These are phyloP conservation scores for Lepilemur ruficaudatus DNA, from an alignment of 2,797 vertebrate genomes.

Conservation along the genomic window DNA sequence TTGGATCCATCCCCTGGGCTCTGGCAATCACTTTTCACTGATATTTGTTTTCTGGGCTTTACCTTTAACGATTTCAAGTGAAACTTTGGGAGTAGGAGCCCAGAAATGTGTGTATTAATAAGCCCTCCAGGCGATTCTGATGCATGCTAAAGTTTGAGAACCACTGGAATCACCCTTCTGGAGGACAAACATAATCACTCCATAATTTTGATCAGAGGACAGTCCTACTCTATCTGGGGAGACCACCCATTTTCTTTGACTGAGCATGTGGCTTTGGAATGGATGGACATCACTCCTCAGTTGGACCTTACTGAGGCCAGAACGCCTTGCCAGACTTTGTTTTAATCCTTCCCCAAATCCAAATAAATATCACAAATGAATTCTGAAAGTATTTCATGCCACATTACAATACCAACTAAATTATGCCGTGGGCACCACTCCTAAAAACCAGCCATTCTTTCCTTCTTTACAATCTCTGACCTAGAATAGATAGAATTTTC, in stretches of 20 bases:
- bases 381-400: not conserved
- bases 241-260: not conserved
- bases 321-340: not conserved
- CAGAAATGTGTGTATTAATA: not conserved
- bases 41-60: not conserved
- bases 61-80: not conserved
- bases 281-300: not conserved
- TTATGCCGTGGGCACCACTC: not conserved
- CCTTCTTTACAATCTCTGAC: not conserved
- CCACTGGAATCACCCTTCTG: not conserved
- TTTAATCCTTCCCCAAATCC: not conserved
- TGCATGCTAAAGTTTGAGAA: not conserved
- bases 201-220: not conserved
- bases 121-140: not conserved
- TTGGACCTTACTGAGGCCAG: not conserved
- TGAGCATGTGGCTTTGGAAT: conserved; percentile 42
- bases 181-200: not conserved
- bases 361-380: not conserved
- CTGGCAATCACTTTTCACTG: not conserved
- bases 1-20: not conserved
- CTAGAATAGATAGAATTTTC: not conserved
- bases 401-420: not conserved
- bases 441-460: not conserved
- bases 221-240: not conserved
- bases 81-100: not conserved